These are phyloP conservation scores for Phymatocera aterrima DNA, from an alignment of 2,888 invertebrate species.

Conservation along the genomic window DNA sequence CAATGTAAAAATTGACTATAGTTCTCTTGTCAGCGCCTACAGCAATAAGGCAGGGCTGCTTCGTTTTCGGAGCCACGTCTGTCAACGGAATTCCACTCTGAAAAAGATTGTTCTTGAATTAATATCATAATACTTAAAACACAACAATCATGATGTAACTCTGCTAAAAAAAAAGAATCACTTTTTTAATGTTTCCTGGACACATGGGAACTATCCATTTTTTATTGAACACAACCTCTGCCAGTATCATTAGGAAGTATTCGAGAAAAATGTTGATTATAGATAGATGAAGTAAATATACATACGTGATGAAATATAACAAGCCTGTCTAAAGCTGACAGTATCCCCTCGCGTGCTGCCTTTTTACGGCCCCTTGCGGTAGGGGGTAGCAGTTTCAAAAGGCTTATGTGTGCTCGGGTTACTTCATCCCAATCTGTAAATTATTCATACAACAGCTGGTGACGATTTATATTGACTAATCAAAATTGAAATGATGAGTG, in stretches of 20 bases:
- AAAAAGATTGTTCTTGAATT: background rate
- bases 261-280: background rate
- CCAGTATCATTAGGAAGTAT: background rate
- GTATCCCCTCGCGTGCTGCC: constrained; percentile 28
- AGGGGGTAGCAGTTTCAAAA: background rate
- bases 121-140: background rate
- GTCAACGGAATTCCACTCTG: constrained; percentile 40
- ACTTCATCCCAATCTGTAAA: constrained; percentile 20
- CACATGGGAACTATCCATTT: background rate
- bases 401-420: constrained; percentile 11
- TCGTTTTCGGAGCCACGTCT: background rate
- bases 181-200: background rate
- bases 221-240: background rate
- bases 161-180: background rate
- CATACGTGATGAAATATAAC: constrained; percentile 32
- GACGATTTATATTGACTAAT: background rate
- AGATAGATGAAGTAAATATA: background rate
- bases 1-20: constrained; percentile 18
- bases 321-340: background rate
- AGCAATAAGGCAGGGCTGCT: constrained; percentile 30
- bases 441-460: constrained; percentile 14
- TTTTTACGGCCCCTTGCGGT: constrained; percentile 29
- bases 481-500: background rate
- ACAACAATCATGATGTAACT: background rate
- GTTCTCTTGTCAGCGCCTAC: constrained; percentile 11